Percentiles rank a stretch among this genome's conserved stretches.
These are phyloP conservation scores for Mimas tiliae DNA, from an alignment of 2,888 invertebrate genomes.

Conservation along the genomic window DNA sequence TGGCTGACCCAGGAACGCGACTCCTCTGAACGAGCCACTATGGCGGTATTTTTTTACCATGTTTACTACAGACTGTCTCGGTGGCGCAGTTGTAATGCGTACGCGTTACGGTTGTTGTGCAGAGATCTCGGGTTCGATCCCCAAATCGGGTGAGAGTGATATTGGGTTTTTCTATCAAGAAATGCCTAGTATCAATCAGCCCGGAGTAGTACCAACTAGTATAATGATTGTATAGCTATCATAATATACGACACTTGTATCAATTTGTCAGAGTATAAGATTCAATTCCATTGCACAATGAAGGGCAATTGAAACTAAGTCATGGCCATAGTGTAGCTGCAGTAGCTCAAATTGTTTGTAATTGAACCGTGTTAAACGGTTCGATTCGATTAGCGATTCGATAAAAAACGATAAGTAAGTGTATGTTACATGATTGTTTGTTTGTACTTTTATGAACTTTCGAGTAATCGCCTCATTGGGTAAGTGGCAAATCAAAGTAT, in stretches of 20 bases:
- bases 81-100: too few species aligned
- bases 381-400: constrained; percentile 9
- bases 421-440: background rate
- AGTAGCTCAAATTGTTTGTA: background rate
- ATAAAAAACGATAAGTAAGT: background rate
- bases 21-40: too few species aligned
- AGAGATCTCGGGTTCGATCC: too few species aligned
- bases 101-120: too few species aligned
- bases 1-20: too few species aligned
- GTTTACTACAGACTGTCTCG: too few species aligned
- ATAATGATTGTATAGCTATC: background rate
- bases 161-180: too few species aligned
- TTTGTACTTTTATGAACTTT: background rate
- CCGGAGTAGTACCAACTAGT: too few species aligned
- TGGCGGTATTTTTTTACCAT: too few species aligned
- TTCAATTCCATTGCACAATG: background rate
- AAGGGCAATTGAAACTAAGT: constrained; percentile 19
- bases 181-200: too few species aligned
- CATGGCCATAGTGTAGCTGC: constrained; percentile 13
- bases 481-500: too few species aligned
- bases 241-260: background rate
- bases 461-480: background rate
- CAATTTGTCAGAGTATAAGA: background rate
- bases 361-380: background rate
- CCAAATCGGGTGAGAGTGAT: too few species aligned